Evolutionary conservation across 2,797 vertebrate genomes (phyloP), one percentile per base, ranked within the genome.

Genomic region (Takifugu ocellatus): DNA sequence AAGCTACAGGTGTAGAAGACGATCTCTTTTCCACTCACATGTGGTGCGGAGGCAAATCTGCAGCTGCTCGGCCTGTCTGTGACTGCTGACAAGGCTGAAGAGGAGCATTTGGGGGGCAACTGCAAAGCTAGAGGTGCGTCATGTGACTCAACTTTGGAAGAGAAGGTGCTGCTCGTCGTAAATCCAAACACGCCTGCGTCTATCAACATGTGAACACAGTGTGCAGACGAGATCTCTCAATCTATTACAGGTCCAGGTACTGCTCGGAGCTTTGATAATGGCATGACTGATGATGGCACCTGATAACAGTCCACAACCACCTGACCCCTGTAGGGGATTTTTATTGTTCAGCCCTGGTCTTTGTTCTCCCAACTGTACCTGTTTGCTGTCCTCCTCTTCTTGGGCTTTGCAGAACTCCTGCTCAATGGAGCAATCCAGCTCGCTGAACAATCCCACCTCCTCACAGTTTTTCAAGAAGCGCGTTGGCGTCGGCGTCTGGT

Each of bases 391-490:
- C 70, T 99, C 97, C 70, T 97, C 95, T 83, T 98, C 97, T 87
- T 98, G 96, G 59, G 93, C 95, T 86, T 96, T 98, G 87, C 96
- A 92, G 80, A 98, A 98, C 81, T 99, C 96, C 52, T 98, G 96
- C 75, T 99, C 96, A 5, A 99, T 93, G 75, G 96, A 97, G 85
- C 96, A 97, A 77, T 97, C 96, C 44, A 99, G 92, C 65, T 98
- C 97, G 6, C 90, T 98, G 88, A 99, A 99, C 81, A 99, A 90
- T 48, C 97, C 97, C 53, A 98, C 97, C 78, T 99, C 97, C 79
- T 99, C 97, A 50, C 97, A 99, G 88, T 99, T 99, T 92, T 99
- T 99, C 90, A 99, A 87, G 84, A 99, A 99, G 59, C 97, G 94
- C 0, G 97, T 99, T 16, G 97, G 97, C 3, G 97, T 99, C 1